Conservation (phyloP, 2,888 invertebrate species). For the Argyra leucocephala region DNA sequence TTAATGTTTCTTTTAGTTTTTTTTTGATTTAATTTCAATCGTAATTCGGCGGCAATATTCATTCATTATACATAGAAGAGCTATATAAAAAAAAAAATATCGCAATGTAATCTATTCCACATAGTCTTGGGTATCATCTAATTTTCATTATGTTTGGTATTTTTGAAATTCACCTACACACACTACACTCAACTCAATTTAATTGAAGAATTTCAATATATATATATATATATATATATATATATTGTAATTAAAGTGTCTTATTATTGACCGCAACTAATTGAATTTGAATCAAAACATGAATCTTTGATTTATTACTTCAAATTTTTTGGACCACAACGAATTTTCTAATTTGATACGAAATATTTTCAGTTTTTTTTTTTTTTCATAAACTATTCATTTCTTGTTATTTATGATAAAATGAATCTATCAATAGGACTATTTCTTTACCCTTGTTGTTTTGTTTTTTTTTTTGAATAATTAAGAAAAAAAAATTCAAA, state of each 20-base stretch:
- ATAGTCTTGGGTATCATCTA: too few relatives aligned
- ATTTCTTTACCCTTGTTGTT: too few relatives aligned
- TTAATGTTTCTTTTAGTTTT: too few relatives aligned
- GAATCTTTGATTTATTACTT: conserved; percentile 1
- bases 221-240: not conserved
- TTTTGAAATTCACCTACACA: not conserved
- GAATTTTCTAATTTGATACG: not conserved
- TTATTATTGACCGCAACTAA: not conserved
- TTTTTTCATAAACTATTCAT: too few relatives aligned
- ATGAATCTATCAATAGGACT: not conserved
- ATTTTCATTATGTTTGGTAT: not conserved
- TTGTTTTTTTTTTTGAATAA: too few relatives aligned
- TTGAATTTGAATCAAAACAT: conserved; percentile 4
- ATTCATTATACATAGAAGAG: too few relatives aligned
- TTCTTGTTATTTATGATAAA: not conserved
- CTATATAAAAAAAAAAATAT: too few relatives aligned
- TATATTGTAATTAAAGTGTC: not conserved
- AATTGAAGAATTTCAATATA: not conserved
- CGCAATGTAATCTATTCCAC: too few relatives aligned
- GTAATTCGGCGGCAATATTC: not conserved
- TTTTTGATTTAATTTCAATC: not conserved
- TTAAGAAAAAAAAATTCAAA: too few relatives aligned
- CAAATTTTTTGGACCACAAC: conserved; percentile 3
- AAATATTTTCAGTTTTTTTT: not conserved
- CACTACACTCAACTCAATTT: not conserved